phyloP scores from a whole-genome alignment of 2,888 invertebrate species.

The Plebejus melissa region DNA sequence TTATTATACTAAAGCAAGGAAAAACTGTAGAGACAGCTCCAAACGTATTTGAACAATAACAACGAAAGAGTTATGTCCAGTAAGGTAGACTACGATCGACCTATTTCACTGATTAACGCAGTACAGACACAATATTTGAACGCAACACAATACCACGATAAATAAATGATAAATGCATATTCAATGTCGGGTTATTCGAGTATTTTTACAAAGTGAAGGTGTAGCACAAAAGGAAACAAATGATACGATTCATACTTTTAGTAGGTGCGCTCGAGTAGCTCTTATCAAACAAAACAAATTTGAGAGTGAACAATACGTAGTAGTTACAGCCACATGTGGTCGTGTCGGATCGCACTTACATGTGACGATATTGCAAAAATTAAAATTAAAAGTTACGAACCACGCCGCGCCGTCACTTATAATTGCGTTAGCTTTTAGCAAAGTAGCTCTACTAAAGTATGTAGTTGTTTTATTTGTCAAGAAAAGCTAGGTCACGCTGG shows the following conservation, averaged over 20 bases:
- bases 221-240: constrained; percentile 60
- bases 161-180: constrained; percentile 49
- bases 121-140: constrained; percentile 61
- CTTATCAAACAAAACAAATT: constrained; percentile 73
- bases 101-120: constrained; percentile 60
- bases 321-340: constrained; percentile 5
- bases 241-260: constrained; percentile 61
- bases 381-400: background rate
- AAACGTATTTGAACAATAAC: background rate
- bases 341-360: constrained; percentile 48
- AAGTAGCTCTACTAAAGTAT: too few species aligned
- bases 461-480: too few species aligned
- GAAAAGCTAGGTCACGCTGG: too few species aligned
- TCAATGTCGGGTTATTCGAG: constrained; percentile 60
- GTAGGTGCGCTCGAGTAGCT: constrained; percentile 63
- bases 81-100: constrained; percentile 50
- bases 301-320: constrained; percentile 65
- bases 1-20: too few species aligned
- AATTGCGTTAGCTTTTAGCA: too few species aligned
- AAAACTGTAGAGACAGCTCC: background rate
- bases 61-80: background rate
- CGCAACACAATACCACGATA: constrained; percentile 49
- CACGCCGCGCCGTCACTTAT: too few species aligned
- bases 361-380: constrained; percentile 38
- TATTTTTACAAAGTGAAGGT: constrained; percentile 60